These are phyloP conservation scores for Talpa occidentalis DNA, from an alignment of 2,113 vertebrate species.

Conservation along the genomic window DNA sequence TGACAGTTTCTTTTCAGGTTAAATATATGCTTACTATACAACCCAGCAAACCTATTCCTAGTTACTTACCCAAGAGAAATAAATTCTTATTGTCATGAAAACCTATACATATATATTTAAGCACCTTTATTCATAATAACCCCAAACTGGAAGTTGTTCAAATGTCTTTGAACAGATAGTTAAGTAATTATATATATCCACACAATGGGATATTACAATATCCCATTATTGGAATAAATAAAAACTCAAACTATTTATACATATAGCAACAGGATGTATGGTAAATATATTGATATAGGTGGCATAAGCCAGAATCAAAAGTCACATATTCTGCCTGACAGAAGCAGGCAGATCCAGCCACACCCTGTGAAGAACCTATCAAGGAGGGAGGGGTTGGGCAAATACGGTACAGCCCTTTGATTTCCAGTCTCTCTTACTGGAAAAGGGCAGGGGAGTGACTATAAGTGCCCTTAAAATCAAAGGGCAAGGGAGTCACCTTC, in stretches of 20 bases:
- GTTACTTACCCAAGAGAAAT: not conserved
- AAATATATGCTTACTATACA: not conserved
- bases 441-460: not conserved
- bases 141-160: not conserved
- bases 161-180: not conserved
- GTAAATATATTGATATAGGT: not conserved
- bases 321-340: not conserved
- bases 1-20: conserved; percentile 16
- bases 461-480: too few relatives aligned
- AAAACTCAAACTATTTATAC: not conserved
- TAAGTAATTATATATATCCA: not conserved
- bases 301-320: not conserved
- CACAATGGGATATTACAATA: not conserved
- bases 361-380: not conserved
- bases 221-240: not conserved
- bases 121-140: not conserved
- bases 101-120: not conserved
- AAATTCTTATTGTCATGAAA: not conserved
- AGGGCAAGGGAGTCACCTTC: not conserved
- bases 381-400: not conserved
- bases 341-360: not conserved
- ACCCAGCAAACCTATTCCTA: not conserved
- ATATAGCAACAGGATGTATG: not conserved
- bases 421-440: not conserved
- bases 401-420: not conserved